These are phyloP conservation scores for Dicranocentrus wangi DNA, from an alignment of 2,888 invertebrate genomes.

Conservation along the genomic window DNA sequence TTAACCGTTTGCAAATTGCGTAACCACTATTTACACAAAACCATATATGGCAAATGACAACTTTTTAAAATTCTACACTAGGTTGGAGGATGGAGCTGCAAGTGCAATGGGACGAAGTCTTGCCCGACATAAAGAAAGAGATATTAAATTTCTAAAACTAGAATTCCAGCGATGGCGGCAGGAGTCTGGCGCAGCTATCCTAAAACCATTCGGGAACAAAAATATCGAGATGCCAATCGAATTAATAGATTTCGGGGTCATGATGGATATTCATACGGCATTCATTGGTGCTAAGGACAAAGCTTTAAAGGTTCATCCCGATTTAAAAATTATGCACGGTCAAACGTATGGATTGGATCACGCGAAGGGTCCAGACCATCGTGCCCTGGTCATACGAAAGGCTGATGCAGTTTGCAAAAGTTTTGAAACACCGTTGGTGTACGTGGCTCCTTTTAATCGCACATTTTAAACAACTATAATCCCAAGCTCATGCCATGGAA, in stretches of 20 bases:
- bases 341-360: slow-evolving; percentile 77
- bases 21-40: neutral
- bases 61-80: no score
- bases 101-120: slow-evolving; percentile 27
- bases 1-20: neutral
- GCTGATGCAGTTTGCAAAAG: slow-evolving; percentile 76
- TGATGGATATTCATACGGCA: slow-evolving; percentile 76
- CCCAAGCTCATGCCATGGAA: neutral
- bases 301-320: slow-evolving; percentile 69
- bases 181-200: slow-evolving; percentile 76
- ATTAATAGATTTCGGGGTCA: slow-evolving; percentile 77
- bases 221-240: slow-evolving; percentile 74
- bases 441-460: slow-evolving; percentile 41
- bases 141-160: slow-evolving; percentile 45
- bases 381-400: slow-evolving; percentile 76
- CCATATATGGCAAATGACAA: neutral
- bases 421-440: slow-evolving; percentile 73
- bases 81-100: slow-evolving; percentile 46
- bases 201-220: slow-evolving; percentile 75
- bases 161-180: slow-evolving; percentile 74
- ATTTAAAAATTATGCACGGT: slow-evolving; percentile 75
- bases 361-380: slow-evolving; percentile 76
- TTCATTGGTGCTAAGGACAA: slow-evolving; percentile 74
- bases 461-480: neutral
- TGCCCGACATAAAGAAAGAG: slow-evolving; percentile 26